Conservation (phyloP, 2,888 invertebrate species). For the Zelleria hepariella region DNA sequence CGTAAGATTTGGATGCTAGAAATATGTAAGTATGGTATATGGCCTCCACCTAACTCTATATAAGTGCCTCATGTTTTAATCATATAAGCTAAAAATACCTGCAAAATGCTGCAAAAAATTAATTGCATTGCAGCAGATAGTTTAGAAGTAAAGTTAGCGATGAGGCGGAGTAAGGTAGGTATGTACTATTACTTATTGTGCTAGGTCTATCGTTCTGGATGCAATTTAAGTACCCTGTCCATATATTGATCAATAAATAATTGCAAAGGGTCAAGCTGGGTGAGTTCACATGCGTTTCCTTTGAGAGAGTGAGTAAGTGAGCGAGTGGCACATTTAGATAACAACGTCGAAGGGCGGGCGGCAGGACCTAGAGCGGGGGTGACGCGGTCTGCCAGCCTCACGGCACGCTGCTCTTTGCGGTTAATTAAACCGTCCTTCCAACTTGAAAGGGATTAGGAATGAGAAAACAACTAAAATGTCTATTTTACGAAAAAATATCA, state of each 20-base stretch:
- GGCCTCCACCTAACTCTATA: too few relatives aligned
- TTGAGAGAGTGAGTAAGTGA: neutral
- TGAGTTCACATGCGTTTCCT: neutral
- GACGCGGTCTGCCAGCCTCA: neutral
- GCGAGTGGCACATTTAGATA: conserved; percentile 1
- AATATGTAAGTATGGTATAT: too few relatives aligned
- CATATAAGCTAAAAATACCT: too few relatives aligned
- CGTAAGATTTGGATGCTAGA: too few relatives aligned
- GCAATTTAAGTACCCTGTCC: too few relatives aligned
- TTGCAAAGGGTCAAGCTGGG: neutral
- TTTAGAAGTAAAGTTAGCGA: too few relatives aligned
- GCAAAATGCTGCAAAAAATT: too few relatives aligned
- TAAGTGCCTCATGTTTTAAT: too few relatives aligned
- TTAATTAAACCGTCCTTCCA: conserved; percentile 4
- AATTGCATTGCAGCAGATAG: too few relatives aligned
- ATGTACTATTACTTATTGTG: too few relatives aligned
- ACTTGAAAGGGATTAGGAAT: conserved; percentile 1
- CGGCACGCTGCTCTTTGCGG: conserved; percentile 2
- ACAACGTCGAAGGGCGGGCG: neutral
- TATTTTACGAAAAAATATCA: neutral
- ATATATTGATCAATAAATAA: neutral
- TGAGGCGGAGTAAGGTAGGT: too few relatives aligned
- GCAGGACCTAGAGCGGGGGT: neutral
- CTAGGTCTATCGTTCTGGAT: too few relatives aligned
- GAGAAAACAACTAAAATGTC: conserved; percentile 2